Percentiles rank a stretch among this genome's conserved stretches.
Evolutionary conservation across 2,113 vertebrate species (phyloP).

Genomic region (Gadus macrocephalus): DNA sequence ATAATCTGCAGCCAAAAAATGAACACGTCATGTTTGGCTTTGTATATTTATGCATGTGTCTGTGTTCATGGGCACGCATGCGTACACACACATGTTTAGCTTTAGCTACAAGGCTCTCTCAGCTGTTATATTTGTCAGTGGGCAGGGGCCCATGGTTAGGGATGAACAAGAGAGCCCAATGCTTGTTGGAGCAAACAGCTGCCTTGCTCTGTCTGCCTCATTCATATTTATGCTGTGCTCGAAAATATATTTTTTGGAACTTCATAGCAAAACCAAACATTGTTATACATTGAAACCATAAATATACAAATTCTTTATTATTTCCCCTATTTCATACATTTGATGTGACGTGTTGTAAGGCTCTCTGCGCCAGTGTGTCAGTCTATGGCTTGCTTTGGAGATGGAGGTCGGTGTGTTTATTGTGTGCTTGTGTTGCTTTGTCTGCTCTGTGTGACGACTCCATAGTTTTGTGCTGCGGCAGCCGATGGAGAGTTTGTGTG

Average conservation of each 20-base stretch:
- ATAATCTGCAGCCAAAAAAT: too few species aligned
- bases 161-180: constrained; percentile 24
- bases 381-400: background rate
- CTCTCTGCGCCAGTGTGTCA: too few species aligned
- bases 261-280: too few species aligned
- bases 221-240: background rate
- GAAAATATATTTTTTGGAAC: too few species aligned
- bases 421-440: constrained; percentile 4
- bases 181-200: background rate
- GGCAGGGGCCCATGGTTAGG: constrained; percentile 12
- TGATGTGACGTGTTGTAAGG: too few species aligned
- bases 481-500: background rate
- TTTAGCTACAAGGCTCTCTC: constrained; percentile 20
- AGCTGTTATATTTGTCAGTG: constrained; percentile 23
- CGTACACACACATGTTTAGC: too few species aligned
- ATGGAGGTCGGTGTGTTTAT: background rate
- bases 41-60: constrained; percentile 31
- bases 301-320: too few species aligned
- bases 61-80: constrained; percentile 6
- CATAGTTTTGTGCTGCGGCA: constrained; percentile 6
- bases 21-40: background rate
- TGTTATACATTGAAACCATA: too few species aligned
- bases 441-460: constrained; percentile 15
- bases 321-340: too few species aligned
- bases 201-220: background rate